Conservation (phyloP, 2,888 invertebrate species). For the Drosophila tanythrix region DNA sequence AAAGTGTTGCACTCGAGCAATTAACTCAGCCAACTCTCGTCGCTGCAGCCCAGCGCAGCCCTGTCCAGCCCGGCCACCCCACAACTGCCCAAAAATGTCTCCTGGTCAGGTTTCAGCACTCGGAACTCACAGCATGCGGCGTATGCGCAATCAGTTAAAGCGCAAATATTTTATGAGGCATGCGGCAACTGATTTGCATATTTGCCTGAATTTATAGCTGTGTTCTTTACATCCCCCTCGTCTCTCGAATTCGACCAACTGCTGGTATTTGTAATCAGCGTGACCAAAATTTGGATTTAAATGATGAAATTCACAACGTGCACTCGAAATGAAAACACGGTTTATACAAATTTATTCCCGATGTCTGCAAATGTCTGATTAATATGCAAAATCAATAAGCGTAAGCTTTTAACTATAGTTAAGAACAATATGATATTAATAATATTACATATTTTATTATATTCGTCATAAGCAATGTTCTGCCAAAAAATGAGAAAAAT, state of each 20-base stretch:
- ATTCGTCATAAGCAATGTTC: background rate
- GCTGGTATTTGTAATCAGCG: constrained; percentile 56
- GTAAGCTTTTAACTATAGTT: background rate
- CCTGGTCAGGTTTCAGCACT: constrained; percentile 56
- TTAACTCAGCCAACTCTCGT: constrained; percentile 48
- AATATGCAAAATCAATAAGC: constrained; percentile 1
- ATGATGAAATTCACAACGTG: constrained; percentile 34
- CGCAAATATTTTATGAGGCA: constrained; percentile 72
- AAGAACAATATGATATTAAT: background rate
- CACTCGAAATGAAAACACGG: constrained; percentile 14
- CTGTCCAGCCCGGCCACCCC: constrained; percentile 12
- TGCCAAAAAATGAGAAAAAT: background rate
- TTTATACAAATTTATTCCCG: background rate
- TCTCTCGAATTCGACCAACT: background rate
- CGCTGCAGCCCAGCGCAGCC: background rate
- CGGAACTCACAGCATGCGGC: constrained; percentile 42
- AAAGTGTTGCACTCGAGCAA: constrained; percentile 69
- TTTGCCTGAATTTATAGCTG: constrained; percentile 59
- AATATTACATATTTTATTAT: background rate
- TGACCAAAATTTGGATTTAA: constrained; percentile 56
- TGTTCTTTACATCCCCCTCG: constrained; percentile 10
- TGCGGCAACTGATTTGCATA: constrained; percentile 73
- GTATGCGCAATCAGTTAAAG: constrained; percentile 73
- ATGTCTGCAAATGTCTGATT: constrained; percentile 1
- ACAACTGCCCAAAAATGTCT: constrained; percentile 50